These are phyloP conservation scores for Girardinus metallicus DNA, from an alignment of 2,797 vertebrate genomes.

Conservation along the genomic window DNA sequence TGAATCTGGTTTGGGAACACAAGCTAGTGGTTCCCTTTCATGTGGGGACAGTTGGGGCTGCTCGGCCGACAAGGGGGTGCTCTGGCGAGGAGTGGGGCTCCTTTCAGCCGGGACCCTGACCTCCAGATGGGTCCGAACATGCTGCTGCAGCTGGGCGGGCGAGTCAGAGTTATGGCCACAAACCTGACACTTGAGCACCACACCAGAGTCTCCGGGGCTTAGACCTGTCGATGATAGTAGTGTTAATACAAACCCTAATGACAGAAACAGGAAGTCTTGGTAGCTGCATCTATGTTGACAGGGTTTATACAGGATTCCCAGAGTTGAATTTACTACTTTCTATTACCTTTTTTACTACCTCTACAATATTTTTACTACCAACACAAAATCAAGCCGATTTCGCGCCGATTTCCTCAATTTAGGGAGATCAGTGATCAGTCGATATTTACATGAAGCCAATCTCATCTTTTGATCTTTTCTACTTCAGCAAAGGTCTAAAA, in stretches of 20 bases:
- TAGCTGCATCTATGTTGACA: no score
- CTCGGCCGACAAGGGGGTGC: conserved; percentile 63
- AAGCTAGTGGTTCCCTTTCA: conserved; percentile 69
- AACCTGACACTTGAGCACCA: conserved; percentile 85
- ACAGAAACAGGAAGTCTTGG: neutral
- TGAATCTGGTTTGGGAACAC: conserved; percentile 74
- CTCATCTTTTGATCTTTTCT: no score
- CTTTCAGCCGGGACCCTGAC: conserved; percentile 65
- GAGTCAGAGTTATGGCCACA: conserved; percentile 86
- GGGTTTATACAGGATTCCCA: no score
- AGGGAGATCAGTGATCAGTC: no score
- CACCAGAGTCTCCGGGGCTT: conserved; percentile 80
- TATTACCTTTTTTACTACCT: no score
- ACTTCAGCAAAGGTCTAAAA: no score
- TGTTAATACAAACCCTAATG: neutral
- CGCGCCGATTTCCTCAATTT: no score
- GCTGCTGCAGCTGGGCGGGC: conserved; percentile 87
- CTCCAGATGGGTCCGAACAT: conserved; percentile 86
- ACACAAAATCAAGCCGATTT: no score
- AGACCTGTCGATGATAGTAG: conserved; percentile 72
- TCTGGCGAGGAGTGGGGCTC: conserved; percentile 71
- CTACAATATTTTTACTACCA: no score
- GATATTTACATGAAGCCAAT: no score
- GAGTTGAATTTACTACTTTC: no score
- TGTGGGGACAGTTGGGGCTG: conserved; percentile 60